A percentile compares a stretch with the other conserved stretches of the same genome.
phyloP scores from a whole-genome alignment of 2,113 vertebrate genomes.

The Archocentrus centrarchus region DNA sequence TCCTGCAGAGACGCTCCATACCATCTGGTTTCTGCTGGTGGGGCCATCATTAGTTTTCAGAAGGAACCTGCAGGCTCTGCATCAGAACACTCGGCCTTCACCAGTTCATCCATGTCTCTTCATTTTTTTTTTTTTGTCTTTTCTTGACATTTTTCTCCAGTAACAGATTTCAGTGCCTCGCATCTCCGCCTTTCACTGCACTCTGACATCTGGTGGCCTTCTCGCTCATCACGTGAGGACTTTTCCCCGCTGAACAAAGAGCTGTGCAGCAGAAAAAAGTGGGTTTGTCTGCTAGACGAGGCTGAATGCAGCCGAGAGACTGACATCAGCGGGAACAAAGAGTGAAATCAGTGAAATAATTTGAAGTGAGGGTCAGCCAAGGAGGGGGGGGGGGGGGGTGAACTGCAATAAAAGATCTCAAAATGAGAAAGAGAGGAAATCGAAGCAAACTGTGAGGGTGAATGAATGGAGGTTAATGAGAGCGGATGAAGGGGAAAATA shows the following conservation, averaged over 20 bases:
- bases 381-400: not conserved
- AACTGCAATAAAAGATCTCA: not conserved
- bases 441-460: not conserved
- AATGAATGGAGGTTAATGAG: constrained; percentile 10
- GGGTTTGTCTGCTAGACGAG: not conserved
- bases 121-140: constrained; percentile 1
- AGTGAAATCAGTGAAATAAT: not conserved
- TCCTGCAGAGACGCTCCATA: no score
- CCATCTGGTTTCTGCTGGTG: no score
- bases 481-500: not conserved
- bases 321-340: not conserved
- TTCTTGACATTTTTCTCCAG: not conserved
- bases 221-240: not conserved
- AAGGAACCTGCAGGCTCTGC: not conserved
- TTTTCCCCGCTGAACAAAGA: not conserved
- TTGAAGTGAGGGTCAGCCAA: not conserved
- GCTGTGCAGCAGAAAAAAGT: not conserved
- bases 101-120: not conserved
- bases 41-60: not conserved
- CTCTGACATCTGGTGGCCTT: not conserved
- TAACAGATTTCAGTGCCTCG: not conserved
- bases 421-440: not conserved
- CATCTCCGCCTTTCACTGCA: not conserved
- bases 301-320: not conserved
- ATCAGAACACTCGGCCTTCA: no score